Evolutionary conservation across 1,140 invertebrate genomes (phyloP).

Genomic region (Drosophila pseudoobscura): DNA sequence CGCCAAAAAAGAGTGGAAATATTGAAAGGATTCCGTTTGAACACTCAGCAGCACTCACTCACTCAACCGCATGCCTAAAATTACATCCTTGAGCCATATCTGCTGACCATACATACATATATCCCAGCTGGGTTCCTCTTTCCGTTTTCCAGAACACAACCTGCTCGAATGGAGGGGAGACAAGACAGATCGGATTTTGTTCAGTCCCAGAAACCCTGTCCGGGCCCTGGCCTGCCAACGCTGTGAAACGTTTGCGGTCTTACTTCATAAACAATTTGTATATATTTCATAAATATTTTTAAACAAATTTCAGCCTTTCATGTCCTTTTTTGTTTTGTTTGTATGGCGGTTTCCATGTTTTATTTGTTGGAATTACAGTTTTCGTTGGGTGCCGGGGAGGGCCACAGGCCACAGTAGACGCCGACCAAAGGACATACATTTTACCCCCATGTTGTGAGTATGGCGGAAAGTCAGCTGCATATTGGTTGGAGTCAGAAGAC

Average conservation of each 20-base stretch:
- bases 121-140: constrained; percentile 9
- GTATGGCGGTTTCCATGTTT: constrained; percentile 54
- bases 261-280: constrained; percentile 72
- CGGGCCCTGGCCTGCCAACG: constrained; percentile 34
- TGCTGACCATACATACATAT: background rate
- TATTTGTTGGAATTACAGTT: constrained; percentile 63
- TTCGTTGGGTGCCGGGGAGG: constrained; percentile 8
- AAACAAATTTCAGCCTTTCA: constrained; percentile 44
- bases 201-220: background rate
- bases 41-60: background rate
- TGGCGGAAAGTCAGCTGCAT: constrained; percentile 61
- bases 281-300: constrained; percentile 69
- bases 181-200: constrained; percentile 41
- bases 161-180: background rate
- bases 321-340: constrained; percentile 41
- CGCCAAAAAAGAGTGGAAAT: background rate
- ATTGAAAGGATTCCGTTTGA: constrained; percentile 4
- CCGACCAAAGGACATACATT: constrained; percentile 68
- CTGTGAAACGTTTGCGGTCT: constrained; percentile 70
- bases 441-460: constrained; percentile 42
- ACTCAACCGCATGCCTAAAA: constrained; percentile 12
- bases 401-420: constrained; percentile 1
- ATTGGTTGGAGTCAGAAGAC: background rate
- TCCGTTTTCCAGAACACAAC: no score
- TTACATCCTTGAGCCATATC: constrained; percentile 6